Conservation (phyloP, 2,888 invertebrate genomes). For the Carcina quercana region DNA sequence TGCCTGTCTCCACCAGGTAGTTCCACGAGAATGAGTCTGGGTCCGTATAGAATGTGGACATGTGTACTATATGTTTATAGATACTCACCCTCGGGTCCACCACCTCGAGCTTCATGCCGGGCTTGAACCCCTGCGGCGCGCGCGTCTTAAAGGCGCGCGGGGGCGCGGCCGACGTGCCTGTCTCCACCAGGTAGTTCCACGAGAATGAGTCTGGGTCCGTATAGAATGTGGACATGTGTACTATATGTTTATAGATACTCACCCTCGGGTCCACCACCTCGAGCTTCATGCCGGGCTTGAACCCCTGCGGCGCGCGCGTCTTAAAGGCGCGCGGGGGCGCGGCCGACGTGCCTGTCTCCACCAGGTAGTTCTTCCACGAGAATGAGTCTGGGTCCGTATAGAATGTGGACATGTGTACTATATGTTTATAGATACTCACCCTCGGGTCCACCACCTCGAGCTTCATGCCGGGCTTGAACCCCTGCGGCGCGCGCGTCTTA, state of each 20-base stretch:
- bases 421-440: too few species aligned
- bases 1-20: slow-evolving; percentile 85
- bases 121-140: slow-evolving; percentile 84
- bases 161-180: slow-evolving; percentile 84
- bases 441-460: slow-evolving; percentile 90
- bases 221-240: too few species aligned
- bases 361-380: slow-evolving; percentile 89
- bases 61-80: too few species aligned
- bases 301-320: slow-evolving; percentile 84
- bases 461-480: slow-evolving; percentile 89
- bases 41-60: slow-evolving; percentile 82
- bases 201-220: slow-evolving; percentile 82
- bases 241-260: too few species aligned
- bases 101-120: slow-evolving; percentile 91
- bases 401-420: too few species aligned
- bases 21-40: slow-evolving; percentile 87
- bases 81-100: slow-evolving; percentile 83
- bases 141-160: slow-evolving; percentile 88
- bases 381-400: slow-evolving; percentile 82
- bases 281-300: slow-evolving; percentile 88
- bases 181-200: slow-evolving; percentile 89
- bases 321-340: slow-evolving; percentile 90
- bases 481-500: slow-evolving; percentile 83
- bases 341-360: slow-evolving; percentile 81
- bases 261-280: slow-evolving; percentile 90